These are phyloP conservation scores for Tipula unca DNA, from an alignment of 2,888 invertebrate genomes.

Conservation along the genomic window DNA sequence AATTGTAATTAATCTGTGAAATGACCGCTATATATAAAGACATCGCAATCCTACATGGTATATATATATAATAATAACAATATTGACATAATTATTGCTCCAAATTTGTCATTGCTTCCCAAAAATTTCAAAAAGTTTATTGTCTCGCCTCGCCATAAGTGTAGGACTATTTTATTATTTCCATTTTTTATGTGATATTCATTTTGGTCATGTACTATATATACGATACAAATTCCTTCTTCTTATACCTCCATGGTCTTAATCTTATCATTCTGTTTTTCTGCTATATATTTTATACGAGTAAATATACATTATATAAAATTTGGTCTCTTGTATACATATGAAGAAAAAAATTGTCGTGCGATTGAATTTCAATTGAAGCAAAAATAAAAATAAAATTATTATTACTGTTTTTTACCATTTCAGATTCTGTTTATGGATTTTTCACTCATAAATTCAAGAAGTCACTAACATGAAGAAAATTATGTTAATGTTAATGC, in stretches of 20 bases:
- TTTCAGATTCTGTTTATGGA: constrained; percentile 14
- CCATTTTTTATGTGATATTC: neutral
- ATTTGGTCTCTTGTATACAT: neutral
- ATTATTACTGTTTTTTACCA: constrained; percentile 9
- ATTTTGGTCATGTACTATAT: neutral
- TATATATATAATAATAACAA: neutral
- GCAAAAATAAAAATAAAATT: neutral
- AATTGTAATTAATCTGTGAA: neutral
- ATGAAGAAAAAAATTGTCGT: neutral
- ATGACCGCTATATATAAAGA: neutral
- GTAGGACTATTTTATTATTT: neutral
- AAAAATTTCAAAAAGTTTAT: neutral
- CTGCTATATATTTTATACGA: neutral
- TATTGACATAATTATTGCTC: neutral
- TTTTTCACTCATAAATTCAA: constrained; percentile 14
- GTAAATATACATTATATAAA: neutral
- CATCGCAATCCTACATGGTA: neutral
- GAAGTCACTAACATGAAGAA: constrained; percentile 8
- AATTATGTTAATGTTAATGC: constrained; percentile 14
- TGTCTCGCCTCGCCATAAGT: neutral
- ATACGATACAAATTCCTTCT: neutral
- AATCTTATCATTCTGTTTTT: neutral
- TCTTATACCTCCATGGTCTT: neutral
- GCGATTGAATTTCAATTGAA: constrained; percentile 18
- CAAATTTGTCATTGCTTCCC: neutral